Evolutionary conservation across 30 jellyfish, hydroid and myxozoan species (phyloP).

Genomic region (Aurelia coerulea): DNA sequence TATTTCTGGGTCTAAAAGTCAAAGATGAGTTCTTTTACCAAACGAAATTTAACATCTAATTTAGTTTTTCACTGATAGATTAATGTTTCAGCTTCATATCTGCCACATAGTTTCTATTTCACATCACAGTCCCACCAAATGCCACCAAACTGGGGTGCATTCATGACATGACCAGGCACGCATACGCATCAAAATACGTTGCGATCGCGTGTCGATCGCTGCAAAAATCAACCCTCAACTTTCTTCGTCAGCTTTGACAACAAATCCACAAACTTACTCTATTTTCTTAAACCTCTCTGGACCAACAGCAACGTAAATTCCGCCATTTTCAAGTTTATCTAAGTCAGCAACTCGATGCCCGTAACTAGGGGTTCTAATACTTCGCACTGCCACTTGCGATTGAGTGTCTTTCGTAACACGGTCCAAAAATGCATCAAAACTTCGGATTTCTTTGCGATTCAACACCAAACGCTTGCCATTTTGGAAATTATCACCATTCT

Average conservation of each 20-base stretch:
- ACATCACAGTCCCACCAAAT: too few species aligned
- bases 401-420: conserved; percentile 85
- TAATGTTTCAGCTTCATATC: too few species aligned
- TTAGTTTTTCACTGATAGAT: too few species aligned
- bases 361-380: conserved; percentile 90
- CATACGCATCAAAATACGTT: too few species aligned
- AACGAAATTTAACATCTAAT: too few species aligned
- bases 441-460: conserved; percentile 84
- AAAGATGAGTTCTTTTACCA: too few species aligned
- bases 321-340: conserved; percentile 88
- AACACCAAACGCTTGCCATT: conserved; percentile 83
- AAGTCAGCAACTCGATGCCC: conserved; percentile 77
- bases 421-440: conserved; percentile 85
- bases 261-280: conserved; percentile 60
- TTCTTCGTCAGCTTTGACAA: too few species aligned
- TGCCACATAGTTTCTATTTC: too few species aligned
- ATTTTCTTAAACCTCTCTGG: conserved; percentile 81
- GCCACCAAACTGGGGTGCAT: too few species aligned
- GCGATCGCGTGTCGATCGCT: not conserved
- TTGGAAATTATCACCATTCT: conserved; percentile 85
- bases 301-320: conserved; percentile 94
- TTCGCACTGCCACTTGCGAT: conserved; percentile 84
- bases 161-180: too few species aligned
- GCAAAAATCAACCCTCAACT: not conserved
- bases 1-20: too few species aligned